These are phyloP conservation scores for Montipora capitata DNA, from an alignment of 92 coral and sea anemone genomes.

Conservation along the genomic window DNA sequence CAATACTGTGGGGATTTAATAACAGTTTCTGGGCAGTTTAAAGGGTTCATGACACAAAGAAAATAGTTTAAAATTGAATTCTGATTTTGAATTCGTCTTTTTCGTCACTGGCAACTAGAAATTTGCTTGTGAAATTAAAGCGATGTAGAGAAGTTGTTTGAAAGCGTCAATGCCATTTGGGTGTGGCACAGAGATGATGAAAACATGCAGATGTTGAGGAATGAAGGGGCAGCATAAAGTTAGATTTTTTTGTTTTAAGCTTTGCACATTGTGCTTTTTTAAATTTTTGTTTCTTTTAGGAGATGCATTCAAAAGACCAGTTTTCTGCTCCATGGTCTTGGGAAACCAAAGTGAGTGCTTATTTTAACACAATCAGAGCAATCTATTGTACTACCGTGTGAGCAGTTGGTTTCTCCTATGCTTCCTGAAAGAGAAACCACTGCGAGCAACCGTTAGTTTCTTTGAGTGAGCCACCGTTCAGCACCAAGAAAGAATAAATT, in stretches of 20 bases:
- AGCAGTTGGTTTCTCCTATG: too few species aligned
- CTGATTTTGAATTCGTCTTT: not conserved
- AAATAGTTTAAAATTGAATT: not conserved
- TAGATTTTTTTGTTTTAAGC: not conserved
- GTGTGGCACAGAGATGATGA: constrained; percentile 9
- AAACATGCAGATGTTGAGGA: not conserved
- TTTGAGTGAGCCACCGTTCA: too few species aligned
- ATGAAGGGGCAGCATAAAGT: not conserved
- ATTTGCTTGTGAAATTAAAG: not conserved
- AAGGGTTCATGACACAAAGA: not conserved
- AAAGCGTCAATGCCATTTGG: constrained; percentile 16
- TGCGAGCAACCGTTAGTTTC: too few species aligned
- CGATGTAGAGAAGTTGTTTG: not conserved
- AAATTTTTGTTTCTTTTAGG: constrained; percentile 46
- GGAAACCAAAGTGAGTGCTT: constrained; percentile 84
- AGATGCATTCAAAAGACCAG: constrained; percentile 88
- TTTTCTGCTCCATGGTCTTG: constrained; percentile 95
- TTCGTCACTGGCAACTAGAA: not conserved
- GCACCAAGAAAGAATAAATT: too few species aligned
- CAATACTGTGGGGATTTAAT: not conserved
- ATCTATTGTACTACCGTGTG: too few species aligned
- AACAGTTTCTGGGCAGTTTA: not conserved
- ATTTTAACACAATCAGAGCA: too few species aligned
- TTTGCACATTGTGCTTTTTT: not conserved
- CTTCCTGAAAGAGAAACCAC: too few species aligned